Evolutionary conservation across 2,888 invertebrate species (phyloP).

Genomic region (Hirtodrosophila cameraria): DNA sequence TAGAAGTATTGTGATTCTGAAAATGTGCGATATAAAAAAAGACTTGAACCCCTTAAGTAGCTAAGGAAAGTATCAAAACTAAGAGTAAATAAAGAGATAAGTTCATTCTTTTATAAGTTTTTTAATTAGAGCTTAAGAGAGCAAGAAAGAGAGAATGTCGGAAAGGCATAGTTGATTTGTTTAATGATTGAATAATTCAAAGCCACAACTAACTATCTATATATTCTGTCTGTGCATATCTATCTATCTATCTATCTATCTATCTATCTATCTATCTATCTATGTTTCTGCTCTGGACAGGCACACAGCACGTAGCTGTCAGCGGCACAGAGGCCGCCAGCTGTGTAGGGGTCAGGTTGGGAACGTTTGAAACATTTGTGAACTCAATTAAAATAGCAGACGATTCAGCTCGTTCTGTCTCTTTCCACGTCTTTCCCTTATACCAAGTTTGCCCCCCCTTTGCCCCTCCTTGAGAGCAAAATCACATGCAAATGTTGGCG

Average conservation of each 20-base stretch:
- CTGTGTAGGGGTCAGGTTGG: constrained; percentile 56
- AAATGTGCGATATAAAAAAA: too few species aligned
- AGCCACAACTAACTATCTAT: constrained; percentile 27
- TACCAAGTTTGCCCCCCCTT: not conserved
- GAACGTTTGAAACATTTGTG: constrained; percentile 69
- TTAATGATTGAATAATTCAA: constrained; percentile 71
- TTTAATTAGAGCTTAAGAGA: constrained; percentile 49
- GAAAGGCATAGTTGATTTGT: constrained; percentile 51
- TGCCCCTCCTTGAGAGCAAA: not conserved
- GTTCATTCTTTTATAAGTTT: constrained; percentile 34
- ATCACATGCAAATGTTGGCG: constrained; percentile 56
- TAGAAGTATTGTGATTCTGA: too few species aligned
- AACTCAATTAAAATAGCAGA: constrained; percentile 77
- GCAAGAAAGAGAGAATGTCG: not conserved
- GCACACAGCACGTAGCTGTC: constrained; percentile 72
- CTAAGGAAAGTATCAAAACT: too few species aligned
- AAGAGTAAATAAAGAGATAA: constrained; percentile 1
- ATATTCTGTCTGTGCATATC: constrained; percentile 14
- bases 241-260: constrained; percentile 15
- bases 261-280: constrained; percentile 10
- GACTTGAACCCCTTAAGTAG: too few species aligned
- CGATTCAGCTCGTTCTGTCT: constrained; percentile 27
- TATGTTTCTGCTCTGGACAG: constrained; percentile 13
- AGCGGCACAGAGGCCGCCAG: constrained; percentile 63
- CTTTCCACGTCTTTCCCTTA: too few species aligned